Percentiles rank a stretch among this genome's conserved stretches.
These are phyloP conservation scores for Philantomba maxwellii DNA, from an alignment of 2,113 vertebrate species.

Conservation along the genomic window DNA sequence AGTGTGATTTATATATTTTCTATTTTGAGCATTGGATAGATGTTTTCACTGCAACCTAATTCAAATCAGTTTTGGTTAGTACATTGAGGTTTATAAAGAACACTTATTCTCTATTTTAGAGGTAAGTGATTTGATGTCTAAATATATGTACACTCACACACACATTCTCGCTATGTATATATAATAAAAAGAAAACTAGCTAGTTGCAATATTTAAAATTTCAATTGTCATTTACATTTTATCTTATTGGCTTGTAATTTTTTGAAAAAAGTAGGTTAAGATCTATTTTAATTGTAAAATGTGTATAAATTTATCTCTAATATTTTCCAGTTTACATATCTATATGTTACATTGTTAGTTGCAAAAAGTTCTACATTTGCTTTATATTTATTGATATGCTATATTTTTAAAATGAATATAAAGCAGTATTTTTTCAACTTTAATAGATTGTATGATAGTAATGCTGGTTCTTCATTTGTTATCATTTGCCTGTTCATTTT, in stretches of 20 bases:
- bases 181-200: not conserved
- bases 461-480: not conserved
- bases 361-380: not conserved
- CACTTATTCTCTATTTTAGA: not conserved
- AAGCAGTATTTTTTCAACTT: not conserved
- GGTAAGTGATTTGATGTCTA: not conserved
- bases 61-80: not conserved
- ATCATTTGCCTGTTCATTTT: not conserved
- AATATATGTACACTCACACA: not conserved
- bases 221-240: not conserved
- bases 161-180: not conserved
- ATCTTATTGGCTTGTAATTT: not conserved
- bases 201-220: not conserved
- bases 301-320: not conserved
- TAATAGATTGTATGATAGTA: not conserved
- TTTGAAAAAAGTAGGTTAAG: not conserved
- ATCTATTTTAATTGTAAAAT: not conserved
- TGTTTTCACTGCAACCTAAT: not conserved
- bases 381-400: not conserved
- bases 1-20: not conserved
- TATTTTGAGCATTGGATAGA: not conserved
- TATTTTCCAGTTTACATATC: not conserved
- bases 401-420: not conserved
- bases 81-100: not conserved
- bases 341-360: not conserved